Evolutionary conservation across 2,888 invertebrate genomes (phyloP), one percentile per base, ranked within the genome.

Genomic region (Cancer borealis): DNA sequence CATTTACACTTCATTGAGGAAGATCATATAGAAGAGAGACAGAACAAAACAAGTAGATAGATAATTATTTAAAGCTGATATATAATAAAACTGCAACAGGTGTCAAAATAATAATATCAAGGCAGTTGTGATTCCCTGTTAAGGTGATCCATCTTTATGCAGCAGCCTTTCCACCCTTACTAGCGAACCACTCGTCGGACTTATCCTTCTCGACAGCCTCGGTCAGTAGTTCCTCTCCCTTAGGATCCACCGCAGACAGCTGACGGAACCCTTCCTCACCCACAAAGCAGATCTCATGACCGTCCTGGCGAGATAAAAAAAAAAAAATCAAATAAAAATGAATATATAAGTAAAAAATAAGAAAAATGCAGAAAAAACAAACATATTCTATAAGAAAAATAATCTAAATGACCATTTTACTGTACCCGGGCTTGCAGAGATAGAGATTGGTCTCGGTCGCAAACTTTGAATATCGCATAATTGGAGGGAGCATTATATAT

Each of bases 201-300:
- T 97, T 97, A 96, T 98, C 98, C 26, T 97, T 97, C 95, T 97
- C 97, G 95, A 99, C 98, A 96, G 97, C 98, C 96, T 98, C 97
- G 96, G 98, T 97, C 47, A 99, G 97, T 87, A 98, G 97, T n/a
- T 97, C 97, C 96, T 99, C 98, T 91, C 98, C 98, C 93, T 98
- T 97, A 0, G 98, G 98, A 96, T 99, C 99, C 3, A 98, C 97
- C 96, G 98, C 97, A 0, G 99, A 99, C 79, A 99, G 97, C 96
- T 99, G 97, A 8, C 98, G 97, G 97, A 99, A 99, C 73, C 98
- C 99, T 97, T 99, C 99, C 96, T 99, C 99, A 95, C 99, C 99
- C 6, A 99, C 99, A 97, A 99, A 99, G 97, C 99, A 99, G 96
- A 99, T 99, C 97, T 99, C 99, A 96, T 99, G 99, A 0, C 98